phyloP scores from a whole-genome alignment of 2,797 vertebrate genomes.

The Pipistrellus pygmaeus region DNA sequence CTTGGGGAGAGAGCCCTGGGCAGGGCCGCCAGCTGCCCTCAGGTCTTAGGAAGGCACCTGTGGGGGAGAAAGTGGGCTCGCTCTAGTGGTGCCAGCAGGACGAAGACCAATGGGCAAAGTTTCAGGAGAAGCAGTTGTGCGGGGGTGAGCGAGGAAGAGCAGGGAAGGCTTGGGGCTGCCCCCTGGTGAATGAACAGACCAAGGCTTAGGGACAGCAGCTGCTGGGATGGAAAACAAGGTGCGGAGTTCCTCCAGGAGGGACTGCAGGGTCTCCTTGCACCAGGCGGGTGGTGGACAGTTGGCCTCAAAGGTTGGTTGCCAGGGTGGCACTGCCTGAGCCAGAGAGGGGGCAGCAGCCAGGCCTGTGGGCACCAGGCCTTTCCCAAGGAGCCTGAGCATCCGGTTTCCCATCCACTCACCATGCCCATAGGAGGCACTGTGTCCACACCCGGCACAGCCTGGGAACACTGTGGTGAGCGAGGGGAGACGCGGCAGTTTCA shows the following conservation, averaged over 20 bases:
- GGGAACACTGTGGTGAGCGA: fast-evolving
- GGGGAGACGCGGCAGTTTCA: neutral
- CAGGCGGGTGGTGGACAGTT: neutral
- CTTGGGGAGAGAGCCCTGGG: neutral
- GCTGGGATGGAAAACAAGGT: fast-evolving
- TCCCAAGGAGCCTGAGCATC: neutral
- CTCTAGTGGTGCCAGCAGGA: neutral
- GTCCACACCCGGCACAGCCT: neutral
- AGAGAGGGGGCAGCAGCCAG: neutral
- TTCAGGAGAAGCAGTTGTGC: neutral
- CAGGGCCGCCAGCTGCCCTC: neutral
- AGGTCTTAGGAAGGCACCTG: neutral
- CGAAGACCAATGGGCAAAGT: neutral
- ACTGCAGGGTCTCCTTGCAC: neutral
- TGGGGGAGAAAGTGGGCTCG: neutral
- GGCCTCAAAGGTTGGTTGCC: neutral
- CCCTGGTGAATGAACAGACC: fast-evolving
- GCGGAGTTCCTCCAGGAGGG: neutral
- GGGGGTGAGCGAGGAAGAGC: neutral
- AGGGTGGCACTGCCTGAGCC: neutral
- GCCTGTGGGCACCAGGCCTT: neutral
- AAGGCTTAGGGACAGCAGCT: fast-evolving
- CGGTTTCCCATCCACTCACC: neutral
- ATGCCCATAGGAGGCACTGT: fast-evolving
- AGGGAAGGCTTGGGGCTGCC: neutral